These are phyloP conservation scores for Danionella dracula DNA, from an alignment of 2,797 vertebrate genomes.

Conservation along the genomic window DNA sequence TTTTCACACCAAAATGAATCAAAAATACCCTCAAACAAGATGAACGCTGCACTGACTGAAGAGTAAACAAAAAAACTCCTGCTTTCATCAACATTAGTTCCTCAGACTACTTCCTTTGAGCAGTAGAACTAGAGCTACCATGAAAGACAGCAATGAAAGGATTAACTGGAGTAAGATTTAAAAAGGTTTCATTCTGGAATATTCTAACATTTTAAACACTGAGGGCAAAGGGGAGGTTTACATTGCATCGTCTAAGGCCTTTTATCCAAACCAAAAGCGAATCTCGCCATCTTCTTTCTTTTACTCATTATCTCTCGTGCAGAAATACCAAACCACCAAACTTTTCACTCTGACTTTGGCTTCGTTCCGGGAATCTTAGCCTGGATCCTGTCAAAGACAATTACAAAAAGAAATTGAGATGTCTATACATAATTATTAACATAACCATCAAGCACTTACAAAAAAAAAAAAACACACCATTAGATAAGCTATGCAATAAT, in stretches of 20 bases:
- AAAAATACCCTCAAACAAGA: background rate
- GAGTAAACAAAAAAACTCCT: background rate
- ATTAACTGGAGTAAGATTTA: background rate
- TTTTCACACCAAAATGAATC: slow-evolving; percentile 12
- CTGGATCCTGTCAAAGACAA: slow-evolving; percentile 67
- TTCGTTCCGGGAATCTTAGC: slow-evolving; percentile 81
- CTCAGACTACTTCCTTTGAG: slow-evolving; percentile 13
- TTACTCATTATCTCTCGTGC: slow-evolving; percentile 57
- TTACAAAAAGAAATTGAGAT: too few relatives aligned
- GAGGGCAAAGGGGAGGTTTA: background rate
- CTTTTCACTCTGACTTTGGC: slow-evolving; percentile 75
- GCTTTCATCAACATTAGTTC: background rate
- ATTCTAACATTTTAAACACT: slow-evolving; percentile 3
- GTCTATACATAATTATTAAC: too few relatives aligned
- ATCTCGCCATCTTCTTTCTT: slow-evolving; percentile 39
- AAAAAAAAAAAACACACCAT: too few relatives aligned
- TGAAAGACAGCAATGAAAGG: background rate
- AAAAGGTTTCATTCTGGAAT: slow-evolving; percentile 15
- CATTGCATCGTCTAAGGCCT: slow-evolving; percentile 40
- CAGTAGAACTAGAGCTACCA: background rate
- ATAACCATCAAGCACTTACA: too few relatives aligned
- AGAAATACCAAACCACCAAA: background rate
- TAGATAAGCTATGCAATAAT: too few relatives aligned
- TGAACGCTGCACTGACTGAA: background rate
- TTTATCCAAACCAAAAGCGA: slow-evolving; percentile 29